These are phyloP conservation scores for Danio rerio DNA, from an alignment of 2,113 vertebrate genomes.

Conservation along the genomic window DNA sequence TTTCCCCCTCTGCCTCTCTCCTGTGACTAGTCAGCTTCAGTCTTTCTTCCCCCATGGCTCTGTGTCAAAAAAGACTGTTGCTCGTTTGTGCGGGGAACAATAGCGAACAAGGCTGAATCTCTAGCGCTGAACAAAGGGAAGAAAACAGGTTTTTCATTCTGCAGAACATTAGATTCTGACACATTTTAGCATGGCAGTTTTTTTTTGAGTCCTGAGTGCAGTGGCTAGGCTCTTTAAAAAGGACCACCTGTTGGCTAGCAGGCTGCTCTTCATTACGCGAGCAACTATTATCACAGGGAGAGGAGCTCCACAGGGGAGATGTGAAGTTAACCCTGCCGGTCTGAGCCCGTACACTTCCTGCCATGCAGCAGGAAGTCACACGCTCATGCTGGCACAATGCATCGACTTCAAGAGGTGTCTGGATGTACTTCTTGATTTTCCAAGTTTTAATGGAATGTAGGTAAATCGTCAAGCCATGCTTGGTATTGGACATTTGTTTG, in stretches of 20 bases:
- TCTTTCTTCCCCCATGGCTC: slow-evolving; percentile 99
- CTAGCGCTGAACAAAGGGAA: slow-evolving; percentile 95
- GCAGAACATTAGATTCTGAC: slow-evolving; percentile 99
- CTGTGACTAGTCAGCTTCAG: slow-evolving; percentile 95
- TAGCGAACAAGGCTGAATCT: slow-evolving; percentile 98
- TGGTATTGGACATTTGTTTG: not conserved
- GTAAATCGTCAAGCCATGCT: not conserved
- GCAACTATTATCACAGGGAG: slow-evolving; percentile 82
- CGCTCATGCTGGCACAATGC: slow-evolving; percentile 21
- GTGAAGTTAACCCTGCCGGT: slow-evolving; percentile 76
- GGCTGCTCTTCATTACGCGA: slow-evolving; percentile 94
- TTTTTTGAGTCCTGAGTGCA: slow-evolving; percentile 84
- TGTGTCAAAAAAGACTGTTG: slow-evolving; percentile 99
- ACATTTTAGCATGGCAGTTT: slow-evolving; percentile 88
- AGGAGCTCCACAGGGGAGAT: slow-evolving; percentile 75
- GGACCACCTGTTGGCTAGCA: slow-evolving; percentile 97
- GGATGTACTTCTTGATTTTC: slow-evolving; percentile 24
- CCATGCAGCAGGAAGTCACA: slow-evolving; percentile 67
- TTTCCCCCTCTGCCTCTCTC: slow-evolving; percentile 70
- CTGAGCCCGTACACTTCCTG: slow-evolving; percentile 72
- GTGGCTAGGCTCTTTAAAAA: slow-evolving; percentile 92
- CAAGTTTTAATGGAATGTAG: slow-evolving; percentile 10
- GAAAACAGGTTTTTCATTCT: slow-evolving; percentile 98
- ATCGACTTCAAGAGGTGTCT: slow-evolving; percentile 22
- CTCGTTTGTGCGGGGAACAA: slow-evolving; percentile 95